Percentiles rank a stretch among this genome's conserved stretches.
Conservation (phyloP, 1,140 invertebrate species). For the Homalodisca vitripennis region DNA sequence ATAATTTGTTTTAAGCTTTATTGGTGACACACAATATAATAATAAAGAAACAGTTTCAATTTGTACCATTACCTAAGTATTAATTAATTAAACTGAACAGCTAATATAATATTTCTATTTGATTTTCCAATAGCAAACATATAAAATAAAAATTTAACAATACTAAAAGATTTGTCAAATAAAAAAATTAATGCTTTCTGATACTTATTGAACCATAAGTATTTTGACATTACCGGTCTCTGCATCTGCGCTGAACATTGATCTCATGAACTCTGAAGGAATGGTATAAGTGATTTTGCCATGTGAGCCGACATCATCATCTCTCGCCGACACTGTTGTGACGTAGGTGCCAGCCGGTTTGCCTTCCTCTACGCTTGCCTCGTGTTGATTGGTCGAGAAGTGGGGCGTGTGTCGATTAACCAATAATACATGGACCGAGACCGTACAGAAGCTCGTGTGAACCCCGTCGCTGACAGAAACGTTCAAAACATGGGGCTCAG, state of each 20-base stretch:
- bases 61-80: no score
- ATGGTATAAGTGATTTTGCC: conserved; percentile 79
- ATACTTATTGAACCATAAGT: no score
- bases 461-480: conserved; percentile 91
- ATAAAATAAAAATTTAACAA: no score
- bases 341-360: conserved; percentile 69
- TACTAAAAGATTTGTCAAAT: no score
- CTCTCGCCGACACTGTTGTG: conserved; percentile 70
- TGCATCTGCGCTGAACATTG: conserved; percentile 54
- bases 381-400: conserved; percentile 72
- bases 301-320: conserved; percentile 79
- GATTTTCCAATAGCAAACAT: no score
- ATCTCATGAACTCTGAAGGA: conserved; percentile 69
- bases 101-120: no score
- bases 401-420: conserved; percentile 76
- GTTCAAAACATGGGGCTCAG: conserved; percentile 61
- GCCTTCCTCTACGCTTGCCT: conserved; percentile 79
- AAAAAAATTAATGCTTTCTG: no score
- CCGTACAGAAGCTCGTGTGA: conserved; percentile 77
- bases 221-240: conserved; percentile 36
- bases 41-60: no score
- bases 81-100: no score
- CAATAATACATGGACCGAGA: conserved; percentile 76
- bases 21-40: no score
- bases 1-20: no score